Conservation (phyloP, 2,113 vertebrate genomes). For the Orcinus orca region DNA sequence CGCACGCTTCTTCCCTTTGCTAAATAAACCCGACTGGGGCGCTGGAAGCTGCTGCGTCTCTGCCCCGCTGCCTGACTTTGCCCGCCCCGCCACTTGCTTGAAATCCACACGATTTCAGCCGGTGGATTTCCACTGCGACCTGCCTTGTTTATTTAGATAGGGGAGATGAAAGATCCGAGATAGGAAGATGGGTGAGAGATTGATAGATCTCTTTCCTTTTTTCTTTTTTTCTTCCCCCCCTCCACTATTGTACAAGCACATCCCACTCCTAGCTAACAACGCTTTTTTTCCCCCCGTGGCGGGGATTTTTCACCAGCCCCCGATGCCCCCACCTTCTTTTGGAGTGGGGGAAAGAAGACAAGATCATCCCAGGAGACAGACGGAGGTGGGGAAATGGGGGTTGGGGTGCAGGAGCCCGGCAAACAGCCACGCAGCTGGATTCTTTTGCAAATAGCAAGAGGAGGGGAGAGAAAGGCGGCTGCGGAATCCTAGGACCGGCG, state of each 20-base stretch:
- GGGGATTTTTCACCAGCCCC: constrained; percentile 58
- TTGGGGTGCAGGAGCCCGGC: constrained; percentile 46
- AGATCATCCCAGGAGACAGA: constrained; percentile 62
- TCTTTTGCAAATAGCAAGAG: constrained; percentile 67
- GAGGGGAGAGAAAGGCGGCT: constrained; percentile 47
- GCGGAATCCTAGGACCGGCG: constrained; percentile 33
- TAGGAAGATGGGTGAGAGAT: constrained; percentile 18
- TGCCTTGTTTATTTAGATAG: constrained; percentile 65
- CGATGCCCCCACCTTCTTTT: constrained; percentile 24
- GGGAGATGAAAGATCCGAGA: constrained; percentile 38
- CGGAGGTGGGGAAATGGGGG: constrained; percentile 66
- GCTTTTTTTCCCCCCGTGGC: neutral
- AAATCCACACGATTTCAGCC: neutral
- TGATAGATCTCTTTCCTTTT: neutral
- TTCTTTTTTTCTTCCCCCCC: neutral
- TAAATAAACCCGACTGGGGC: neutral
- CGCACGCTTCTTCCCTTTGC: neutral
- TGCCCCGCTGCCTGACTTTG: constrained; percentile 41
- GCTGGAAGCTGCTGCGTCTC: neutral
- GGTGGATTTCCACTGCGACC: constrained; percentile 40
- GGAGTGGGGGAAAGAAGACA: constrained; percentile 33
- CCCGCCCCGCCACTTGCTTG: constrained; percentile 20
- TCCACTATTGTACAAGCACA: constrained; percentile 43
- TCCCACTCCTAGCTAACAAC: constrained; percentile 45
- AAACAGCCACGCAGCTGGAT: constrained; percentile 66